A percentile compares a stretch with the other conserved stretches of the same genome.
phyloP scores from a whole-genome alignment of 2,113 vertebrate genomes.

The Gnathonemus longibarbis region DNA sequence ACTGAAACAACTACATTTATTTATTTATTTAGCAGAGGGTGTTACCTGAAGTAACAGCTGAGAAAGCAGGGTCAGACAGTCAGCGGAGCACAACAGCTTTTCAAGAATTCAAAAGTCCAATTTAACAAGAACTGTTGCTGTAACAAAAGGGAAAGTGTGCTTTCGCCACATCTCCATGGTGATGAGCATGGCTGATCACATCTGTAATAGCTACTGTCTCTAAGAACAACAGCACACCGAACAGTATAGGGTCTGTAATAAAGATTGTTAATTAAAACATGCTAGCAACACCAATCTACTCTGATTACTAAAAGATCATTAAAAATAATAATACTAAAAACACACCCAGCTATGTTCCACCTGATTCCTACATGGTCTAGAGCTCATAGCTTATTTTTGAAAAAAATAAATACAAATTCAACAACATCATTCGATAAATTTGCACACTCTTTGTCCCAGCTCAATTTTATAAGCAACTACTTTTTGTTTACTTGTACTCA shows the following conservation, averaged over 20 bases:
- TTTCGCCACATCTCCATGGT: neutral
- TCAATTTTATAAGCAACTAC: neutral
- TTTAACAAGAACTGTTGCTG: neutral
- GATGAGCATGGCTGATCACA: neutral
- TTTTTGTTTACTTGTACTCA: neutral
- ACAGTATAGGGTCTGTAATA: neutral
- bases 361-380: neutral
- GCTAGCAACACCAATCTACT: neutral
- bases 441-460: neutral
- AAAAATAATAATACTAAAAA: neutral
- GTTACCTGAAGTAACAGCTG: neutral
- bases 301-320: neutral
- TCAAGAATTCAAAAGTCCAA: neutral
- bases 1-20: neutral
- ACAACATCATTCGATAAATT: neutral
- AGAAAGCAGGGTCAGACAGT: neutral
- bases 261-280: neutral
- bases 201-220: neutral
- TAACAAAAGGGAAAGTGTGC: neutral
- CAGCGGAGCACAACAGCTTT: neutral
- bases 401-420: neutral
- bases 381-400: neutral
- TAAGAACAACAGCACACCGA: neutral
- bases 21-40: neutral
- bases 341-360: neutral